Evolutionary conservation across 2,113 vertebrate genomes (phyloP).

Genomic region (Otocyon megalotis): DNA sequence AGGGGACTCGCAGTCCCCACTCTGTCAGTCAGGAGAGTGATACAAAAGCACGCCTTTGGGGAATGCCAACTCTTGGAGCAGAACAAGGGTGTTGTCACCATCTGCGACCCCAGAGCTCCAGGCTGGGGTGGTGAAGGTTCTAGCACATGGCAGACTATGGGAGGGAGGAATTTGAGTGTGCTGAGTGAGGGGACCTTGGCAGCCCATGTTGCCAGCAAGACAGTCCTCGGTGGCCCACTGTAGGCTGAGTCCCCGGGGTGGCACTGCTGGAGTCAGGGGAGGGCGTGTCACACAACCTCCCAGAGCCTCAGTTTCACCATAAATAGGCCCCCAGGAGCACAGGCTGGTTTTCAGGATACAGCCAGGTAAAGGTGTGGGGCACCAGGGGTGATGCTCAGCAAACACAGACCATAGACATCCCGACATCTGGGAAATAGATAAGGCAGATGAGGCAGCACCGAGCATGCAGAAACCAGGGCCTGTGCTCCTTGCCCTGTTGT

Average conservation of each 20-base stretch:
- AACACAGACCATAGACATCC: too few species aligned
- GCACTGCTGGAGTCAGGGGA: not conserved
- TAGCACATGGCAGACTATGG: not conserved
- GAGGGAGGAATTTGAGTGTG: not conserved
- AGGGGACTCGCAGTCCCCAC: not conserved
- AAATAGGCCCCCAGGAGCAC: accelerated
- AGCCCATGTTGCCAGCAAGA: not conserved
- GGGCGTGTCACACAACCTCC: accelerated
- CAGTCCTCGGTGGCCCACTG: accelerated
- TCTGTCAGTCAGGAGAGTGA: not conserved
- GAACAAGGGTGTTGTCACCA: accelerated
- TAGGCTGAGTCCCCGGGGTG: not conserved
- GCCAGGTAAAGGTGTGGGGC: accelerated
- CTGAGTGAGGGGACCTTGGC: not conserved
- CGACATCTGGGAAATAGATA: accelerated
- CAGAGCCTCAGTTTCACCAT: not conserved
- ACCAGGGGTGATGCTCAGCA: not conserved
- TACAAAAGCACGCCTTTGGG: accelerated
- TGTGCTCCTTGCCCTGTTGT: accelerated
- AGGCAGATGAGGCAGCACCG: not conserved
- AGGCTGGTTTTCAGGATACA: too few species aligned
- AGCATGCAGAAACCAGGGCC: not conserved
- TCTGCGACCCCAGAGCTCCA: not conserved
- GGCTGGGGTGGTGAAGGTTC: not conserved
- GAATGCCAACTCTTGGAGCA: not conserved